These are phyloP conservation scores for Porites australiensis DNA, from an alignment of 64 coral and sea anemone species.

Conservation along the genomic window DNA sequence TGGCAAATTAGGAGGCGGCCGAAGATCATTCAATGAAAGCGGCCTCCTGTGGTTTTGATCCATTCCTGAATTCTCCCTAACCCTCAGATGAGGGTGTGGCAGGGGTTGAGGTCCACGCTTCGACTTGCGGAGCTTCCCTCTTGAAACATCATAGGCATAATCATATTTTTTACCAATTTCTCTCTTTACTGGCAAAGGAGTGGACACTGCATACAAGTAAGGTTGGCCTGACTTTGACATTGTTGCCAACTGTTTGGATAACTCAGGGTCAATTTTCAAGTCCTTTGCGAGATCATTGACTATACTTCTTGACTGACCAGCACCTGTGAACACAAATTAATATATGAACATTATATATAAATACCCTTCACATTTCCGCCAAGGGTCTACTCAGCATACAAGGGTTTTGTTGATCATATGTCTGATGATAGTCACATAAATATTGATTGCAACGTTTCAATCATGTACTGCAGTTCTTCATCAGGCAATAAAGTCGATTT, in stretches of 20 bases:
- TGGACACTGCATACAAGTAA: constrained; percentile 43
- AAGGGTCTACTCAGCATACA: too few relatives aligned
- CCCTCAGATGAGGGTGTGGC: background rate
- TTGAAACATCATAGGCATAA: background rate
- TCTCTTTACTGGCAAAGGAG: background rate
- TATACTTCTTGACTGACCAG: constrained; percentile 55
- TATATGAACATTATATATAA: background rate
- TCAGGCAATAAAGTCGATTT: too few relatives aligned
- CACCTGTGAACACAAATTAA: constrained; percentile 7
- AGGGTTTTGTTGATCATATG: too few relatives aligned
- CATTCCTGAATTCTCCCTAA: background rate
- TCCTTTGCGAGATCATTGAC: constrained; percentile 57
- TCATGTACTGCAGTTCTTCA: too few relatives aligned
- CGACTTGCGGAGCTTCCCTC: background rate
- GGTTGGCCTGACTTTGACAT: constrained; percentile 23
- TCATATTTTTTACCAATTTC: background rate
- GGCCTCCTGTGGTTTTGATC: constrained; percentile 44
- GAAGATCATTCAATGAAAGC: constrained; percentile 70
- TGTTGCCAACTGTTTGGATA: constrained; percentile 3
- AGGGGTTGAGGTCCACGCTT: background rate
- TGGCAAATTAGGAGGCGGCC: constrained; percentile 53
- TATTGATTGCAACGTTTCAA: too few relatives aligned
- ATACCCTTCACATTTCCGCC: too few relatives aligned
- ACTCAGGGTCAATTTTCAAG: constrained; percentile 14
- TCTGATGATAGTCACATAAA: too few relatives aligned